Conservation (phyloP, 2,888 invertebrate genomes). For the Andrena bicolor region DNA sequence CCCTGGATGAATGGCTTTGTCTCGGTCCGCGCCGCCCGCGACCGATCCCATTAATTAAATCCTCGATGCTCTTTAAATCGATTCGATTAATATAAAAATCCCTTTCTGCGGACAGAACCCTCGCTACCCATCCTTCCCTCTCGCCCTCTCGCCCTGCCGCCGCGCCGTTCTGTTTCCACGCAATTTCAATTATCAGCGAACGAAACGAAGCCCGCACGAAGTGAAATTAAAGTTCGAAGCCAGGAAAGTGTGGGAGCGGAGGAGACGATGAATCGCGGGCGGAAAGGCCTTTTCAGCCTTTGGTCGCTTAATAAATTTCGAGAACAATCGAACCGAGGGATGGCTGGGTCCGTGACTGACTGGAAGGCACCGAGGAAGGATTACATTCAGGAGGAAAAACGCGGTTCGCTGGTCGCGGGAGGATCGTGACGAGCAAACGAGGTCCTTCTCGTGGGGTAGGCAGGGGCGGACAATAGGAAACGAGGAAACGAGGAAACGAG, state of each 20-base stretch:
- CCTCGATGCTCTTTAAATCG: slow-evolving; percentile 48
- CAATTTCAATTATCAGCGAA: slow-evolving; percentile 46
- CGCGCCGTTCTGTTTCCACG: slow-evolving; percentile 36
- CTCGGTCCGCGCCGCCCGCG: slow-evolving; percentile 17
- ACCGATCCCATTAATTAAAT: slow-evolving; percentile 57
- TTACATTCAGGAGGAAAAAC: background rate
- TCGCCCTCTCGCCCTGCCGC: background rate
- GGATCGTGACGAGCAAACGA: slow-evolving; percentile 20
- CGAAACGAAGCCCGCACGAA: background rate
- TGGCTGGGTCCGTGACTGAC: background rate
- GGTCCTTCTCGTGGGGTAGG: background rate
- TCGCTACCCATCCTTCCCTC: background rate
- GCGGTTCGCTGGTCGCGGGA: background rate
- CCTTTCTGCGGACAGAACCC: slow-evolving; percentile 8
- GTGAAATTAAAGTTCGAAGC: background rate
- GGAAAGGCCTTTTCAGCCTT: background rate
- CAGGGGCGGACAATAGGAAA: slow-evolving; percentile 50
- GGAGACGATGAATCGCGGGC: background rate
- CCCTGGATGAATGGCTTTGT: slow-evolving; percentile 57
- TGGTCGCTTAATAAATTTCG: slow-evolving; percentile 29
- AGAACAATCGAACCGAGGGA: background rate
- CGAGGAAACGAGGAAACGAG: slow-evolving; percentile 64
- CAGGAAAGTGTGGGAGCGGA: background rate
- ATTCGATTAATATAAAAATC: slow-evolving; percentile 49
- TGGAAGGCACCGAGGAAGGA: background rate